phyloP scores from a whole-genome alignment of 2,888 invertebrate genomes.

The Caenorhabditis sp. region DNA sequence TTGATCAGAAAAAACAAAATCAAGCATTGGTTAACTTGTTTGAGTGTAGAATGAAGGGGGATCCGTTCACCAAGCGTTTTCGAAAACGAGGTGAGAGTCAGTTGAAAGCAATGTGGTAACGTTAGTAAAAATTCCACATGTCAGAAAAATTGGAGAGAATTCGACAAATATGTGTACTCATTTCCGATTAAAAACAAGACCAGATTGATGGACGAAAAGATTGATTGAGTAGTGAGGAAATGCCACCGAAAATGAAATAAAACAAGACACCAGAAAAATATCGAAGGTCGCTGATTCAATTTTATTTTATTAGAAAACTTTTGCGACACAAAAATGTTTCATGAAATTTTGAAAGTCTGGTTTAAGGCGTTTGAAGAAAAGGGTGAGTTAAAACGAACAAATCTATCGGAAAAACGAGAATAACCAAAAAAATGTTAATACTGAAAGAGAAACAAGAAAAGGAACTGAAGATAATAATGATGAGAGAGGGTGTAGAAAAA shows the following conservation, averaged over 20 bases:
- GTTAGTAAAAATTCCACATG: no score
- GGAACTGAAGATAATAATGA: neutral
- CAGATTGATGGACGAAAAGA: neutral
- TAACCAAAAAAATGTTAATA: neutral
- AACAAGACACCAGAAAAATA: neutral
- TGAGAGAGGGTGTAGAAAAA: neutral
- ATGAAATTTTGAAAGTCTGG: no score
- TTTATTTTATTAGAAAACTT: neutral
- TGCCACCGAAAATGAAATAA: neutral
- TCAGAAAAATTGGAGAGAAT: no score
- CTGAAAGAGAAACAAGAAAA: neutral
- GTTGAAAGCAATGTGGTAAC: no score
- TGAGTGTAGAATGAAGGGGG: no score
- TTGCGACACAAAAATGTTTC: no score
- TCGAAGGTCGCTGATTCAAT: neutral
- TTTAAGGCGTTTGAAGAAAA: no score
- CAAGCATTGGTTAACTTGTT: neutral
- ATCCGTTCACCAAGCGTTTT: no score
- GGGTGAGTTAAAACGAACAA: no score
- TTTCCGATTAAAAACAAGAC: conserved; percentile 13
- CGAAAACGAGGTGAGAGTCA: no score
- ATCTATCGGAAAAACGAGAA: neutral
- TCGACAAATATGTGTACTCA: no score
- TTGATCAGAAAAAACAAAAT: no score
- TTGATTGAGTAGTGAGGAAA: conserved; percentile 1